Evolutionary conservation across 2,113 vertebrate genomes (phyloP).

Genomic region (Piprites chloris): DNA sequence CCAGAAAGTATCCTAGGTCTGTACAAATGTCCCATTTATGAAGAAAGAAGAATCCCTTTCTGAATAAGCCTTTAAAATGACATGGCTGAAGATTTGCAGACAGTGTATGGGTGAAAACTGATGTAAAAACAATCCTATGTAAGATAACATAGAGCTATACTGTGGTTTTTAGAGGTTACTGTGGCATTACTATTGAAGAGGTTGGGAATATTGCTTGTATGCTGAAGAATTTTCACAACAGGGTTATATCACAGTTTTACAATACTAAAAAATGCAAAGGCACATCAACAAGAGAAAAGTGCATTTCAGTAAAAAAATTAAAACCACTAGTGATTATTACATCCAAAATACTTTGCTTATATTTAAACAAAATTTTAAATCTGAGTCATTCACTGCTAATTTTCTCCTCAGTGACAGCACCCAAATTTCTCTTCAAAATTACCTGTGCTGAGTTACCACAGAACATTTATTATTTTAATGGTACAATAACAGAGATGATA

Average conservation of each 20-base stretch:
- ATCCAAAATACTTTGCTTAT: neutral
- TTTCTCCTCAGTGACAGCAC: neutral
- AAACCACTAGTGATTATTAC: neutral
- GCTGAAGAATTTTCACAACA: neutral
- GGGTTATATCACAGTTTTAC: neutral
- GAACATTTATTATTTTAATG: conserved; percentile 14
- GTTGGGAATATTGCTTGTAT: neutral
- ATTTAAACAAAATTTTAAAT: neutral
- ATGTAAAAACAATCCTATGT: neutral
- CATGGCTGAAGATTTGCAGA: neutral
- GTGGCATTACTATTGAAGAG: neutral
- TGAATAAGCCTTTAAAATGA: neutral
- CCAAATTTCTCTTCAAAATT: conserved; percentile 25
- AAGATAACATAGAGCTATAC: neutral
- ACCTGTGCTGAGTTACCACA: neutral
- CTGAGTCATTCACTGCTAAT: neutral
- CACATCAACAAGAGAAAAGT: neutral
- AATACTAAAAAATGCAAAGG: neutral
- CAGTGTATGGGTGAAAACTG: neutral
- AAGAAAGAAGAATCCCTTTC: neutral
- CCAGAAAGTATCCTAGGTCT: neutral
- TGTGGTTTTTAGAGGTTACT: neutral
- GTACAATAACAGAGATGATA: neutral
- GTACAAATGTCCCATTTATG: neutral
- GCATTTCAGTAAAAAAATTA: neutral